These are phyloP conservation scores for Idaea straminata DNA, from an alignment of 2,888 invertebrate species.

Conservation along the genomic window DNA sequence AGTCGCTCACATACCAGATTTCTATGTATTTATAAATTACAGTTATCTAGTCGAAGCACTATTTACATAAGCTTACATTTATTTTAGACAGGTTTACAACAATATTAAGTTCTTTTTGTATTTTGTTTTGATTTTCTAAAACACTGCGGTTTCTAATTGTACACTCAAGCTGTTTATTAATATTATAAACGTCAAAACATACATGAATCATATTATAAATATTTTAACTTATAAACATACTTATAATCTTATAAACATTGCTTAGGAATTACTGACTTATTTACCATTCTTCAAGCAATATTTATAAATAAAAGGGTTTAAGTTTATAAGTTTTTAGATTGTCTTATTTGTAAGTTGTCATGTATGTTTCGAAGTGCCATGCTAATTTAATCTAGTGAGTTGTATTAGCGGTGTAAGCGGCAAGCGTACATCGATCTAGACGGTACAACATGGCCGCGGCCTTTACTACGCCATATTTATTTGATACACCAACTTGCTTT, in stretches of 20 bases:
- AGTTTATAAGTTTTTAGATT: neutral
- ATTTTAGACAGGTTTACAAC: neutral
- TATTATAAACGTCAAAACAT: neutral
- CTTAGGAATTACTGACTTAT: neutral
- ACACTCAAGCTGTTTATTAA: conserved; percentile 1
- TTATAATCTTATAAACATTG: no score
- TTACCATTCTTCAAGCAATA: neutral
- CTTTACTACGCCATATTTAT: conserved; percentile 18
- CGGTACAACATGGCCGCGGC: conserved; percentile 62
- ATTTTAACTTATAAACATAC: no score
- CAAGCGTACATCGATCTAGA: conserved; percentile 67
- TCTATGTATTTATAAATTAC: conserved; percentile 39
- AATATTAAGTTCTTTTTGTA: neutral
- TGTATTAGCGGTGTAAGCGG: conserved; percentile 52
- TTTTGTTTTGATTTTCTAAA: neutral
- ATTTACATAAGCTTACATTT: conserved; percentile 52
- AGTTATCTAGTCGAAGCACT: conserved; percentile 46
- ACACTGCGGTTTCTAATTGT: neutral
- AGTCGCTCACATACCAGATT: conserved; percentile 78
- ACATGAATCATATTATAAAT: neutral
- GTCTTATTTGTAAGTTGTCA: neutral
- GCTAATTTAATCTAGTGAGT: conserved; percentile 17
- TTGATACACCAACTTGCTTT: conserved; percentile 41
- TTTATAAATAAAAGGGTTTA: neutral
- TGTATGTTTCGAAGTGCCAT: conserved; percentile 24